Conservation (phyloP, 2,888 invertebrate species). For the Coremacera marginata region DNA sequence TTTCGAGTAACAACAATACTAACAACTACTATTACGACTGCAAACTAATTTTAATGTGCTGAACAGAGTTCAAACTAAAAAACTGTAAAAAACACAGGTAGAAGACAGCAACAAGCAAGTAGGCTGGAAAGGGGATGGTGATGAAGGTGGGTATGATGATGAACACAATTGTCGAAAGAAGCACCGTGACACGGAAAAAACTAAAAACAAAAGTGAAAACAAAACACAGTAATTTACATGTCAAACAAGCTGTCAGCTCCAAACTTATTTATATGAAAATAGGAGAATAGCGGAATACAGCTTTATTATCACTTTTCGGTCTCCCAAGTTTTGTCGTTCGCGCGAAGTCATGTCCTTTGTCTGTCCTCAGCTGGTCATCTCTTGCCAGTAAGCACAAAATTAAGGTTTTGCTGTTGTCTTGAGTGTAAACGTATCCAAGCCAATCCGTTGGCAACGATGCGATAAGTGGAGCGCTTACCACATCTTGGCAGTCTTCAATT, state of each 20-base stretch:
- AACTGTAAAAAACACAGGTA: constrained; percentile 15
- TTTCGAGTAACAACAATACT: constrained; percentile 37
- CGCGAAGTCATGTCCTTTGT: constrained; percentile 46
- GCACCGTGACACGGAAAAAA: not conserved
- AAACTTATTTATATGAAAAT: constrained; percentile 35
- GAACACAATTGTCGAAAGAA: constrained; percentile 33
- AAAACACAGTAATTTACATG: constrained; percentile 53
- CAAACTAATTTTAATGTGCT: constrained; percentile 51
- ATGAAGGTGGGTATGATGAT: not conserved
- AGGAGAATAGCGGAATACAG: constrained; percentile 1
- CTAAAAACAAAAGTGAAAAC: constrained; percentile 22
- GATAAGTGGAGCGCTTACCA: too few species aligned
- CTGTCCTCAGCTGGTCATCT: constrained; percentile 1
- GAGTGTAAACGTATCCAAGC: too few species aligned
- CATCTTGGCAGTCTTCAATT: too few species aligned
- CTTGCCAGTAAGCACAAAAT: not conserved
- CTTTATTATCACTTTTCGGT: constrained; percentile 22
- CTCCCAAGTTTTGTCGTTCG: constrained; percentile 43
- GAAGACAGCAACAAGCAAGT: not conserved
- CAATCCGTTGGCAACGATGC: too few species aligned
- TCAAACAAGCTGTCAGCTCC: constrained; percentile 54
- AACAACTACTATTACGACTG: constrained; percentile 39
- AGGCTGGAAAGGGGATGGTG: not conserved
- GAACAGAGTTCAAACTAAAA: constrained; percentile 46
- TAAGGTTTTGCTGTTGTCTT: too few species aligned